A percentile compares a stretch with the other conserved stretches of the same genome.
These are phyloP conservation scores for Lordiphosa clarofinis DNA, from an alignment of 1,140 invertebrate genomes.

Conservation along the genomic window DNA sequence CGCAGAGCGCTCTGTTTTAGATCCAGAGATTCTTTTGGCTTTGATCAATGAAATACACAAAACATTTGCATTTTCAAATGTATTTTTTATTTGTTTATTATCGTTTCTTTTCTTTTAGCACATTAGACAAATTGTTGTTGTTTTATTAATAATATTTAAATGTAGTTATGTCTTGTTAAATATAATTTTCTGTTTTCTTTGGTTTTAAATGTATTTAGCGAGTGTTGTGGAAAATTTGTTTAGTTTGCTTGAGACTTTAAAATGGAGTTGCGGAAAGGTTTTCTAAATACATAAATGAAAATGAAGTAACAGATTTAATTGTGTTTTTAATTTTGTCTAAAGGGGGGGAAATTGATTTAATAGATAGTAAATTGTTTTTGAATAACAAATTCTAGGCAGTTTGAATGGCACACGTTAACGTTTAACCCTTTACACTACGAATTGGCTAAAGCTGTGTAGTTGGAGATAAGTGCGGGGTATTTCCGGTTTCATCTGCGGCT, in stretches of 20 bases:
- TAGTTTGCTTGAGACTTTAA: constrained; percentile 15
- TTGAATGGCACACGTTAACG: constrained; percentile 49
- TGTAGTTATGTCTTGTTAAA: constrained; percentile 42
- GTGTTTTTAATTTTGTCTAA: constrained; percentile 19
- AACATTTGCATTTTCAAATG: constrained; percentile 28
- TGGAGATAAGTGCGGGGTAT: not conserved
- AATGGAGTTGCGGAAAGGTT: constrained; percentile 13
- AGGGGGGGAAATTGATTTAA: constrained; percentile 16
- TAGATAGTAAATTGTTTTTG: constrained; percentile 46
- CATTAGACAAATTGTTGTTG: constrained; percentile 54
- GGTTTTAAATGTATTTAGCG: constrained; percentile 12
- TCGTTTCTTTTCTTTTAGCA: constrained; percentile 55
- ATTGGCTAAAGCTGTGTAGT: constrained; percentile 27
- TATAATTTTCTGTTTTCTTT: constrained; percentile 1
- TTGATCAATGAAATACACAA: not conserved
- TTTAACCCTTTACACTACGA: constrained; percentile 32
- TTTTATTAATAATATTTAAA: constrained; percentile 41
- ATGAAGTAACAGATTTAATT: constrained; percentile 18
- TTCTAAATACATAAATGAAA: not conserved
- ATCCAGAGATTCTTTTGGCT: no score
- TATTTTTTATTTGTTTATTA: constrained; percentile 37
- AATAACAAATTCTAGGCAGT: constrained; percentile 62
- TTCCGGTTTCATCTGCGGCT: constrained; percentile 44
- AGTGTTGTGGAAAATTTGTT: no score
- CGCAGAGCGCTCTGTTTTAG: no score